Evolutionary conservation across 2,113 vertebrate species (phyloP).

Genomic region (Pampusana beccarii): DNA sequence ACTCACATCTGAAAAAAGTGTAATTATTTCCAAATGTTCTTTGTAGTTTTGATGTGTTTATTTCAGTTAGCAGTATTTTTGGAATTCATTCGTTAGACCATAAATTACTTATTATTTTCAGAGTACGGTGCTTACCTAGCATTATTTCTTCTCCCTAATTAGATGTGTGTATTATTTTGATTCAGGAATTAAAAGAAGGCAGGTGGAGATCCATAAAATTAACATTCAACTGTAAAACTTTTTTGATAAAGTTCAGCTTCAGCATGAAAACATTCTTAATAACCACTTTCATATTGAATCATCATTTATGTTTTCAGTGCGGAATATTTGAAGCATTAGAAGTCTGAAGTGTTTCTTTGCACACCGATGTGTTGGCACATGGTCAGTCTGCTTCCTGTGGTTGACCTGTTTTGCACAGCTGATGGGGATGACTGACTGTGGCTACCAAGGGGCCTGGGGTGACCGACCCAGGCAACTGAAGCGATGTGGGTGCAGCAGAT

Average conservation of each 20-base stretch:
- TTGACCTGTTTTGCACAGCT: background rate
- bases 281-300: background rate
- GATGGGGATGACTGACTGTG: background rate
- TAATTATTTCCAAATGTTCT: background rate
- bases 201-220: background rate
- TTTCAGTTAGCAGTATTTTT: background rate
- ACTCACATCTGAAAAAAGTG: background rate
- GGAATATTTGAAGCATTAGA: background rate
- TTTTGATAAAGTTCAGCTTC: background rate
- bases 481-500: background rate
- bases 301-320: background rate
- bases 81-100: background rate
- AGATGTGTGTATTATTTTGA: background rate
- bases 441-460: background rate
- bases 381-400: background rate
- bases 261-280: background rate
- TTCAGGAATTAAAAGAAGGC: background rate
- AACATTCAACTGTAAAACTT: background rate
- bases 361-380: background rate
- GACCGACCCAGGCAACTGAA: background rate
- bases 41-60: background rate
- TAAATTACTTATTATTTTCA: background rate
- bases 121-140: background rate
- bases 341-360: background rate
- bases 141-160: background rate